phyloP scores from a whole-genome alignment of 2,888 invertebrate species.

The Ormyrus labotus region DNA sequence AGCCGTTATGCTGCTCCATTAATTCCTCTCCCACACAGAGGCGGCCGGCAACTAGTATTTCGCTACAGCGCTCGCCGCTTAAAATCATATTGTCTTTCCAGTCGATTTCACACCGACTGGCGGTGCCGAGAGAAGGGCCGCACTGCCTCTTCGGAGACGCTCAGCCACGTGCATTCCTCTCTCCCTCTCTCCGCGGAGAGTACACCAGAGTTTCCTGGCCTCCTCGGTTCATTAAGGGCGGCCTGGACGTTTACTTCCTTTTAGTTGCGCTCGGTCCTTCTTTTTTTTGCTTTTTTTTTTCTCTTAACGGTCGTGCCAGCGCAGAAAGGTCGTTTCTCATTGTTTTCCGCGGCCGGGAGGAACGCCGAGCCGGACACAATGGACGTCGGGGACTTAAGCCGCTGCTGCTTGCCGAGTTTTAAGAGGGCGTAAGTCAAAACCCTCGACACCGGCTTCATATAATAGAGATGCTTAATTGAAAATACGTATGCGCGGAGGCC shows the following conservation, averaged over 20 bases:
- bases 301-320: conserved; percentile 10
- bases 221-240: conserved; percentile 45
- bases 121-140: not conserved
- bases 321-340: conserved; percentile 49
- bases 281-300: not conserved
- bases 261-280: not conserved
- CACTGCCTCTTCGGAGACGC: not conserved
- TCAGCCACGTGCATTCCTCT: not conserved
- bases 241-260: conserved; percentile 11
- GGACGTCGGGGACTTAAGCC: conserved; percentile 1
- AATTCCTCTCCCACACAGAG: conserved; percentile 55
- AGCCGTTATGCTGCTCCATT: conserved; percentile 63
- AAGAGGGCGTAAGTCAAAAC: conserved; percentile 29
- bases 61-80: conserved; percentile 53
- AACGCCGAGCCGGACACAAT: not conserved
- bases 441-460: not conserved
- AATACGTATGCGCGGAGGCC: not conserved
- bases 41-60: conserved; percentile 18
- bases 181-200: not conserved
- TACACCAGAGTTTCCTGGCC: not conserved
- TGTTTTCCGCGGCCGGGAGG: conserved; percentile 41
- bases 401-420: not conserved
- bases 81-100: conserved; percentile 68
- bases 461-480: not conserved
- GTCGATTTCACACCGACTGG: conserved; percentile 56